Conservation (phyloP, 1,140 invertebrate species). For the Drosophila ambigua region DNA sequence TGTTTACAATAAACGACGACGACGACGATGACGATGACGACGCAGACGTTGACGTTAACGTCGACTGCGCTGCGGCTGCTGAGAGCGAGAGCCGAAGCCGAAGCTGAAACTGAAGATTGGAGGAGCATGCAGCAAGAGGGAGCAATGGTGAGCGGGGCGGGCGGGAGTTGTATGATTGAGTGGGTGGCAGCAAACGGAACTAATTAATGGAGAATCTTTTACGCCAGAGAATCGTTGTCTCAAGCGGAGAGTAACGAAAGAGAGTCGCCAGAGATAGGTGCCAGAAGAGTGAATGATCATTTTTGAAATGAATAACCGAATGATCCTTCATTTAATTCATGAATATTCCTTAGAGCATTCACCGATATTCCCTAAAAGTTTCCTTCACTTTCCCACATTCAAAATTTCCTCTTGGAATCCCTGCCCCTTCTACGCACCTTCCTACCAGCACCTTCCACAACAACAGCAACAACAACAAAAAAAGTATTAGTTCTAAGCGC, state of each 20-base stretch:
- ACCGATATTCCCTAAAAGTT: too few relatives aligned
- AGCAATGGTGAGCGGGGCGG: too few relatives aligned
- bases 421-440: neutral
- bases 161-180: neutral
- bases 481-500: conserved; percentile 44
- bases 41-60: conserved; percentile 6
- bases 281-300: neutral
- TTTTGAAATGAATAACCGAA: neutral
- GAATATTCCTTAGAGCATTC: too few relatives aligned
- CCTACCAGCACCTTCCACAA: neutral
- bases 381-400: neutral
- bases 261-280: too few relatives aligned
- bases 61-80: conserved; percentile 11
- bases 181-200: conserved; percentile 57
- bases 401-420: neutral
- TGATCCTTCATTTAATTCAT: neutral
- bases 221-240: conserved; percentile 39
- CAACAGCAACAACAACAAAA: conserved; percentile 11
- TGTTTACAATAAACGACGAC: conserved; percentile 54
- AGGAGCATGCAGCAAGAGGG: too few relatives aligned
- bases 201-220: conserved; percentile 80
- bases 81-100: conserved; percentile 28
- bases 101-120: conserved; percentile 3
- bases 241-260: conserved; percentile 5
- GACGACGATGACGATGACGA: conserved; percentile 1